Base-by-base conservation (phyloP, 2,113 vertebrate species). In the Mobula hypostoma region DNA sequence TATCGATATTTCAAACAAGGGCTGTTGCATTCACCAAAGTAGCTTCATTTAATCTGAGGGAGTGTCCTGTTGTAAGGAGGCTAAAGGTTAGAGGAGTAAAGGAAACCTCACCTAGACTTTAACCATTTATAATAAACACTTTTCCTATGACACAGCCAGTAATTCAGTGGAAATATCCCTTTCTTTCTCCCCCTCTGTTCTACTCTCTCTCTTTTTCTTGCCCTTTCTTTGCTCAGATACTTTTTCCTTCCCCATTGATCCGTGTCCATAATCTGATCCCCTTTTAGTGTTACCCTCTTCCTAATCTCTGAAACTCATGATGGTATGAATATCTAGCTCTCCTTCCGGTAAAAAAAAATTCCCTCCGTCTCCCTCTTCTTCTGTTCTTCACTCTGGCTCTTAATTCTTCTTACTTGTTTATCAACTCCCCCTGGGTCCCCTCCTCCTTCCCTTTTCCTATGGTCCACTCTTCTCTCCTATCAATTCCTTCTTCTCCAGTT, bases 301-400 rank as follows among this genome's bases (percentile, higher is more conserved):
- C 40, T 36, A 36, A 36, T 76, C 61, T 94, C 97, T 96, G 96
- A 36, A 36, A 36, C 36, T 36, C 36, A 36, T 36, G 36, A 36
- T 36, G 36, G 36, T 36, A 36, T 36, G 36, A 36, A 36, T 36
- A 36, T 36, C 36, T 36, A 36, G 36, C 36, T 36, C 36, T 36
- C 36, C 36, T 36, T 36, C 36, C 36, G 36, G 36, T 36, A 36
- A 36, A 36, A 36, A 36, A 36, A 36, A 36, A 36, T 36, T 36
- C 36, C 36, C 36, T 36, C 36, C 36, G 36, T 36, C 36, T 36
- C 36, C 36, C 36, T 36, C 36, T 36, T 36, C 36, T 36, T 36
- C 36, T 36, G 36, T 36, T 36, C 36, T 36, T 36, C 36, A 36
- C 36, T 0, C 36, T 36, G 36, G 36, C 36, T 36, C 36, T 36